A percentile compares a stretch with the other conserved stretches of the same genome.
These are phyloP conservation scores for Schlechtendalia chinensis DNA, from an alignment of 1,140 invertebrate genomes.

Conservation along the genomic window DNA sequence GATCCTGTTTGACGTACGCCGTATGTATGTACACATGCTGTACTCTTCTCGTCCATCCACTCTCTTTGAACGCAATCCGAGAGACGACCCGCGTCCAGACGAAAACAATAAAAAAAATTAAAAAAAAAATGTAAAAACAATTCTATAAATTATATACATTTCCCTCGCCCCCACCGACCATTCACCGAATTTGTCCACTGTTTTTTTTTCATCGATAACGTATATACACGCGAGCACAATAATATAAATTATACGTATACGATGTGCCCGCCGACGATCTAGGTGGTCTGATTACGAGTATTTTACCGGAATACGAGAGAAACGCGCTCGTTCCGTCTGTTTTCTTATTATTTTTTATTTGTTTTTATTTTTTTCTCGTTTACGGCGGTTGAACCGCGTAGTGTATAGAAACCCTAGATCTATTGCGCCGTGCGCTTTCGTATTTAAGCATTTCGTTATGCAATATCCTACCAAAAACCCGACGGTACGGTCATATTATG, in stretches of 20 bases:
- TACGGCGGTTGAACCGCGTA: not conserved
- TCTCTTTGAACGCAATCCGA: not conserved
- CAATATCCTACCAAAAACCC: constrained; percentile 8
- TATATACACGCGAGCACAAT: not conserved
- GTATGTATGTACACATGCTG: not conserved
- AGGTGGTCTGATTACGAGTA: constrained; percentile 27
- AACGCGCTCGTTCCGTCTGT: constrained; percentile 1
- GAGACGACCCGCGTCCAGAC: not conserved
- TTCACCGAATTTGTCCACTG: constrained; percentile 18
- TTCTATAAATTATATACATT: not conserved
- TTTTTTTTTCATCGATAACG: not conserved
- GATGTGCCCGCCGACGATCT: not conserved
- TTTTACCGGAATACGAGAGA: constrained; percentile 19
- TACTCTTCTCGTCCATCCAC: not conserved
- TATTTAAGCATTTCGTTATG: not conserved
- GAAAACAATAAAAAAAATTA: constrained; percentile 34
- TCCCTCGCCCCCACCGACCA: not conserved
- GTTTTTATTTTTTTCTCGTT: not conserved
- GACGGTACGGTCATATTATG: not conserved
- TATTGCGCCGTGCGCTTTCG: not conserved
- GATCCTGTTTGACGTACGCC: constrained; percentile 1
- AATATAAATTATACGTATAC: not conserved
- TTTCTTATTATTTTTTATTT: too few relatives aligned
- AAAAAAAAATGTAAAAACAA: too few relatives aligned
- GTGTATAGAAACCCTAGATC: constrained; percentile 9